Conservation (phyloP, 2,888 invertebrate genomes). For the Metalampra italica region DNA sequence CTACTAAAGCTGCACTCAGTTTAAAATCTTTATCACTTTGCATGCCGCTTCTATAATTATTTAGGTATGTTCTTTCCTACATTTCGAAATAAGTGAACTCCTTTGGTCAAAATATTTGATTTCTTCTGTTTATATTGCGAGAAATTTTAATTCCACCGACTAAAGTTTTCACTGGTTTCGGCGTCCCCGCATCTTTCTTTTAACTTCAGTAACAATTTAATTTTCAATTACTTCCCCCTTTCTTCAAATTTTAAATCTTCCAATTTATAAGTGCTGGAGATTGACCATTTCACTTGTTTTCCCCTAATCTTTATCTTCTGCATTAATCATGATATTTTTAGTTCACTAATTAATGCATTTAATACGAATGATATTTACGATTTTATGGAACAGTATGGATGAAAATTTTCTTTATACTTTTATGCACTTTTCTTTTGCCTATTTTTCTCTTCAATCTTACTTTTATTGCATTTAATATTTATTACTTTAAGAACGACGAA, state of each 20-base stretch:
- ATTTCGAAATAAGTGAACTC: slow-evolving; percentile 44
- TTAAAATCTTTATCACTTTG: slow-evolving; percentile 68
- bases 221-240: slow-evolving; percentile 54
- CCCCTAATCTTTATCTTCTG: slow-evolving; percentile 43
- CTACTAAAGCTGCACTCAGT: slow-evolving; percentile 66
- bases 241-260: slow-evolving; percentile 44
- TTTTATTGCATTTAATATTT: slow-evolving; percentile 56
- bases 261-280: slow-evolving; percentile 42
- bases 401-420: slow-evolving; percentile 40
- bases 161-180: slow-evolving; percentile 46
- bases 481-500: slow-evolving; percentile 46
- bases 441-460: slow-evolving; percentile 51
- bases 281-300: slow-evolving; percentile 46
- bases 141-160: slow-evolving; percentile 12
- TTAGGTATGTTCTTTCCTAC: slow-evolving; percentile 51
- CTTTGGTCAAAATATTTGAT: slow-evolving; percentile 6
- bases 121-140: slow-evolving; percentile 4
- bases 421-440: slow-evolving; percentile 67
- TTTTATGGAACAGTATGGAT: slow-evolving; percentile 45
- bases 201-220: slow-evolving; percentile 56
- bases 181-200: slow-evolving; percentile 53
- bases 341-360: slow-evolving; percentile 48
- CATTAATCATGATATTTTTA: slow-evolving; percentile 44
- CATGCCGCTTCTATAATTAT: slow-evolving; percentile 69
- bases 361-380: slow-evolving; percentile 49